phyloP scores from a whole-genome alignment of 2,888 invertebrate genomes.

The Pheosia gnoma region DNA sequence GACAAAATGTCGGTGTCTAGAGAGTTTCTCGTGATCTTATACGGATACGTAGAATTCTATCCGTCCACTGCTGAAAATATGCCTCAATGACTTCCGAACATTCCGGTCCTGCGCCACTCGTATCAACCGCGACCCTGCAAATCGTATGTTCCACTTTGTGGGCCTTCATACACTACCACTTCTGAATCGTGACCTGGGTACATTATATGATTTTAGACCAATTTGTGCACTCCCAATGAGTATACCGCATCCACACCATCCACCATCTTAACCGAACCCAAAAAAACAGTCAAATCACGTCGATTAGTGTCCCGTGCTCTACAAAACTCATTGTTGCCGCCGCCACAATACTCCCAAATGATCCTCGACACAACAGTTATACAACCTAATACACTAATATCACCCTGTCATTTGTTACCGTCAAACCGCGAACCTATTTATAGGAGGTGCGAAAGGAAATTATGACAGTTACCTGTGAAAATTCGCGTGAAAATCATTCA shows the following conservation, averaged over 20 bases:
- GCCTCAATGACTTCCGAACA: too few species aligned
- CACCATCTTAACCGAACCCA: slow-evolving; percentile 35
- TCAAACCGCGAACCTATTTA: slow-evolving; percentile 71
- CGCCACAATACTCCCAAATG: slow-evolving; percentile 67
- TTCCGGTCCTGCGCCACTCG: too few species aligned
- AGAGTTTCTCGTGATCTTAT: too few species aligned
- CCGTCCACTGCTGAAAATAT: too few species aligned
- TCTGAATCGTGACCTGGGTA: too few species aligned
- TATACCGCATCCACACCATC: slow-evolving; percentile 40
- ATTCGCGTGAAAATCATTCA: slow-evolving; percentile 54
- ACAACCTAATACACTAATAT: slow-evolving; percentile 70
- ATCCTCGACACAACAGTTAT: slow-evolving; percentile 62
- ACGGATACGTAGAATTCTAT: too few species aligned
- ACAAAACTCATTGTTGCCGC: slow-evolving; percentile 71
- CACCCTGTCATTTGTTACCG: slow-evolving; percentile 65
- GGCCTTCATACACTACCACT: too few species aligned
- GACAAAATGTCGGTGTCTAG: too few species aligned
- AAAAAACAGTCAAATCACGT: slow-evolving; percentile 77
- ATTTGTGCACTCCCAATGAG: too few species aligned
- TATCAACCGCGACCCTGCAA: too few species aligned
- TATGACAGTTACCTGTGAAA: slow-evolving; percentile 66
- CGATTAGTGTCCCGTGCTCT: slow-evolving; percentile 79
- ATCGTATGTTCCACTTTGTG: too few species aligned
- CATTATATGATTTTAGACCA: too few species aligned
- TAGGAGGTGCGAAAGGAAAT: slow-evolving; percentile 53